Percentiles rank a stretch among this genome's conserved stretches.
Conservation (phyloP, 2,113 vertebrate species). For the Cebidichthys violaceus region DNA sequence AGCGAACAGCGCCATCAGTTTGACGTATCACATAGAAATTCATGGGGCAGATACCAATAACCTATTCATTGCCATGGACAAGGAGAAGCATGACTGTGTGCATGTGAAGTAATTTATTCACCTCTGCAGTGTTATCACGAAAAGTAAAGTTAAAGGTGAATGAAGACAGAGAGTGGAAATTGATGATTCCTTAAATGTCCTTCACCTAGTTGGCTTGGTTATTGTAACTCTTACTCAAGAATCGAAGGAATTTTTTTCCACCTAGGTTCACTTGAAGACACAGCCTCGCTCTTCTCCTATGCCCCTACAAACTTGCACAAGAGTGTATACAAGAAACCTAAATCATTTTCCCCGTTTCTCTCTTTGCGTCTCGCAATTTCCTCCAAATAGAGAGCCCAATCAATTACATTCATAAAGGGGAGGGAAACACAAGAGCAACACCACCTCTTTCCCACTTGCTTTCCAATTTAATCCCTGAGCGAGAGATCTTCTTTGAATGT, state of each 20-base stretch:
- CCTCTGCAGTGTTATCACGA: conserved; percentile 18
- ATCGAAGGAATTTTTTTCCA: neutral
- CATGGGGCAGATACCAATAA: conserved; percentile 55
- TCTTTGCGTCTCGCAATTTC: neutral
- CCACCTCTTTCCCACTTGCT: conserved; percentile 33
- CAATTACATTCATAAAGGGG: conserved; percentile 43
- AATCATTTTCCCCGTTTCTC: conserved; percentile 12
- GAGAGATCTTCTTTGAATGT: conserved; percentile 47
- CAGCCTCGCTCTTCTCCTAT: neutral
- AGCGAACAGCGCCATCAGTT: conserved; percentile 27
- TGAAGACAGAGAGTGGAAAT: neutral
- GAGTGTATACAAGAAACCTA: neutral
- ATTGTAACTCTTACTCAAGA: neutral
- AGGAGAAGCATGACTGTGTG: conserved; percentile 5
- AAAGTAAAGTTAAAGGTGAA: conserved; percentile 11
- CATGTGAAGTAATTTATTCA: conserved; percentile 33
- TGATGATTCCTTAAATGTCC: neutral
- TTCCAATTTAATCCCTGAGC: conserved; percentile 51
- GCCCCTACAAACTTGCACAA: neutral
- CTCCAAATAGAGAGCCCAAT: conserved; percentile 12
- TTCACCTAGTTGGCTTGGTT: neutral
- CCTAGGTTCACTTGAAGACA: neutral
- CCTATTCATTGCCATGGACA: conserved; percentile 21
- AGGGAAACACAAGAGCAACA: conserved; percentile 22
- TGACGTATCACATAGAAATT: conserved; percentile 58